A percentile compares a stretch with the other conserved stretches of the same genome.
Conservation (phyloP, 2,888 invertebrate species). For the Hetaerina titia region DNA sequence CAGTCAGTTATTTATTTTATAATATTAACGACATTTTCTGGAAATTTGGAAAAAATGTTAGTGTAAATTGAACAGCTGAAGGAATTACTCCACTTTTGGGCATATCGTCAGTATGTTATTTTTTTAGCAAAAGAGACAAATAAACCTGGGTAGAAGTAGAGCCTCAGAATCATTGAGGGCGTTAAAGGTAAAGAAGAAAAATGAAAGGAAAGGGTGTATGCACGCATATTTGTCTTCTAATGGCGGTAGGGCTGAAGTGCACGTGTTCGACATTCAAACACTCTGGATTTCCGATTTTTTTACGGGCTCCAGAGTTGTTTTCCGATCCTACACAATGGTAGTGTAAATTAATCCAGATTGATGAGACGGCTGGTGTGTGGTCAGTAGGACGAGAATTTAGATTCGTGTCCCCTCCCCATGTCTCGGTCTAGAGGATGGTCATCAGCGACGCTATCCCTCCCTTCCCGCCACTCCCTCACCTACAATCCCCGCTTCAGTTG, state of each 20-base stretch:
- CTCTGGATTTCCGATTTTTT: neutral
- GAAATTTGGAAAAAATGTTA: too few species aligned
- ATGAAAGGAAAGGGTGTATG: neutral
- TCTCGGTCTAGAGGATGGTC: neutral
- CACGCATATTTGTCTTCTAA: neutral
- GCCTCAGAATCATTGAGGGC: neutral
- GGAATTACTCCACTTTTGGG: too few species aligned
- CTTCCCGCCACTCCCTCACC: neutral
- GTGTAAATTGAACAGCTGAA: too few species aligned
- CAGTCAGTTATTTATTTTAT: too few species aligned
- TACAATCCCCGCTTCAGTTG: neutral
- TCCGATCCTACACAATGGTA: neutral
- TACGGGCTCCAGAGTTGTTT: neutral
- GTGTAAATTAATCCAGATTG: slow-evolving; percentile 15
- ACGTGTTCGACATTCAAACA: neutral
- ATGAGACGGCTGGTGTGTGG: neutral
- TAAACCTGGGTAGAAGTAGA: too few species aligned
- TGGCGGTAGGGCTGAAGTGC: neutral
- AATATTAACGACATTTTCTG: too few species aligned
- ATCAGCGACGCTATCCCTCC: neutral
- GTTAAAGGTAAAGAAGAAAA: neutral
- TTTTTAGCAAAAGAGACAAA: too few species aligned
- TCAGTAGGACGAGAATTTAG: neutral
- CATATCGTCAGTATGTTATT: too few species aligned
- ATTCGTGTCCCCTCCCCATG: neutral